Evolutionary conservation across 2,113 vertebrate species (phyloP).

Genomic region (Myotis lucifugus): DNA sequence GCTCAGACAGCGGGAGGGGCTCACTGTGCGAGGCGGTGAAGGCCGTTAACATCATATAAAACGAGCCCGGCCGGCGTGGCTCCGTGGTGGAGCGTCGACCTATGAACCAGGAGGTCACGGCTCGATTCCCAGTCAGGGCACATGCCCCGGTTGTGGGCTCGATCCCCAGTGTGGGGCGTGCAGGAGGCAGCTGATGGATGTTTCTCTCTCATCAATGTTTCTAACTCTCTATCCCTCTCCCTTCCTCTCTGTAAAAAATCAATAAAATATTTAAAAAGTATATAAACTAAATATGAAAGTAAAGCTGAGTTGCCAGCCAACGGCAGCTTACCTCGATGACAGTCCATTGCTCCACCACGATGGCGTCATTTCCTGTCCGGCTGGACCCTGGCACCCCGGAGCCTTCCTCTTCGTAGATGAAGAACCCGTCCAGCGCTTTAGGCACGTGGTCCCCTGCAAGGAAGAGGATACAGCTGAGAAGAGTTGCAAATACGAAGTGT

Average conservation of each 20-base stretch:
- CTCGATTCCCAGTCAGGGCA: too few relatives aligned
- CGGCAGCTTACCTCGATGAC: conserved; percentile 92
- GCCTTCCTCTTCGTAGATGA: conserved; percentile 95
- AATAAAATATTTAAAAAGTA: too few relatives aligned
- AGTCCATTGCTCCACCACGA: conserved; percentile 98
- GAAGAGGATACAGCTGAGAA: conserved; percentile 40
- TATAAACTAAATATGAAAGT: conserved; percentile 24
- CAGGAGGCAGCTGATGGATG: too few relatives aligned
- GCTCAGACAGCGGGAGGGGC: neutral
- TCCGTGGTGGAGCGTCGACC: too few relatives aligned
- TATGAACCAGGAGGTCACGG: too few relatives aligned
- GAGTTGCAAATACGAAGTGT: neutral
- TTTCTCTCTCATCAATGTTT: too few relatives aligned
- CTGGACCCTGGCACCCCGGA: conserved; percentile 81
- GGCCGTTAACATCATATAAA: neutral
- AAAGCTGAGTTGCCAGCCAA: conserved; percentile 37
- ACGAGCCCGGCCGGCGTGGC: too few relatives aligned
- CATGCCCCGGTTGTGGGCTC: too few relatives aligned
- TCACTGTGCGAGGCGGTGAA: neutral
- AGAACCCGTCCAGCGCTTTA: conserved; percentile 94
- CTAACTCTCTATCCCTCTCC: too few relatives aligned
- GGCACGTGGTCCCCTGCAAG: conserved; percentile 91
- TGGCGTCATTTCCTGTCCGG: conserved; percentile 93
- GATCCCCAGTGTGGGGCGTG: too few relatives aligned
- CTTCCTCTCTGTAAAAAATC: too few relatives aligned